phyloP scores from a whole-genome alignment of 1,140 invertebrate species.

The Drosophila lacertosa region DNA sequence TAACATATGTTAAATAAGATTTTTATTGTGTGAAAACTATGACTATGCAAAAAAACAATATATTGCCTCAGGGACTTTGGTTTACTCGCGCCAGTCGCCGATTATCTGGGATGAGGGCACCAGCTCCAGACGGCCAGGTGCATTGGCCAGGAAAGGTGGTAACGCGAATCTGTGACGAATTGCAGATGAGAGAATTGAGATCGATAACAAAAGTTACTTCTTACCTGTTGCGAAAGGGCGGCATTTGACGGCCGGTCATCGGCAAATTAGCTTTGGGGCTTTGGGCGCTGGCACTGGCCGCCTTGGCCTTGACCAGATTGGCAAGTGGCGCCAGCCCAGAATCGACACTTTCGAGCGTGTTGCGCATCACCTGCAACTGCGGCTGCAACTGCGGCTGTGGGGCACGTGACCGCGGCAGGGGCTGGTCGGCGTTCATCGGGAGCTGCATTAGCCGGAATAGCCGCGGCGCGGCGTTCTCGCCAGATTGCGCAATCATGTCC shows the following conservation, averaged over 20 bases:
- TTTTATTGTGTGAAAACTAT: neutral
- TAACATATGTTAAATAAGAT: neutral
- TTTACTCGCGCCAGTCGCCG: constrained; percentile 71
- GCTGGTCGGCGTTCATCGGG: constrained; percentile 3
- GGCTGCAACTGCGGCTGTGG: constrained; percentile 12
- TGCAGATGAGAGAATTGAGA: neutral
- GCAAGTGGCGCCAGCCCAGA: constrained; percentile 48
- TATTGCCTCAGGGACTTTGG: neutral
- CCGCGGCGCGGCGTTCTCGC: constrained; percentile 15
- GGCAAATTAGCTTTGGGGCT: neutral
- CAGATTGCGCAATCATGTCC: constrained; percentile 5
- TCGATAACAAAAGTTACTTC: neutral
- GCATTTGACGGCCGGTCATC: neutral
- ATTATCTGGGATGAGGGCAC: constrained; percentile 75
- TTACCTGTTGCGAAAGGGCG: constrained; percentile 36
- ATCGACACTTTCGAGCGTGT: constrained; percentile 68
- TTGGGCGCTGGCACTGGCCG: constrained; percentile 8
- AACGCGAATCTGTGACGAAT: constrained; percentile 36
- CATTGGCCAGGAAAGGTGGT: constrained; percentile 55
- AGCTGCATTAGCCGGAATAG: constrained; percentile 56
- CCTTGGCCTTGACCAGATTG: constrained; percentile 34
- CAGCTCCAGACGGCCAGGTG: constrained; percentile 67
- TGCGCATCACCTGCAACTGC: constrained; percentile 43
- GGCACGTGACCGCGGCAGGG: neutral
- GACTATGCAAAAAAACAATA: constrained; percentile 22